Evolutionary conservation across 2,888 invertebrate genomes (phyloP).

Genomic region (Saturnia japonica): DNA sequence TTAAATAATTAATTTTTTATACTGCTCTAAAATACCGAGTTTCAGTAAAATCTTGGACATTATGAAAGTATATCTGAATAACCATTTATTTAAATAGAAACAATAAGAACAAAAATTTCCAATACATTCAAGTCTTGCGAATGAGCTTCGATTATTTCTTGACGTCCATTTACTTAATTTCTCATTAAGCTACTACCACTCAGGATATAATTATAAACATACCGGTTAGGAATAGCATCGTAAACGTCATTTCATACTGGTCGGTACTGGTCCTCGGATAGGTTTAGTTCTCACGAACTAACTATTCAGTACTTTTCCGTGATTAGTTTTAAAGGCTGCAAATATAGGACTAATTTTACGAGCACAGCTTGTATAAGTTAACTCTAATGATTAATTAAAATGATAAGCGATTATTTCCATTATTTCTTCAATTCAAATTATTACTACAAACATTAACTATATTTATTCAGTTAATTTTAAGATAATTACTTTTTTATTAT

Average conservation of each 20-base stretch:
- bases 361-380: conserved; percentile 45
- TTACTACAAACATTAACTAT: background rate
- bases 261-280: conserved; percentile 31
- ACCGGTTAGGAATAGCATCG: conserved; percentile 46
- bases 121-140: background rate
- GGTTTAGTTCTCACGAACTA: conserved; percentile 50
- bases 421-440: background rate
- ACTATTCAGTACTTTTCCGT: conserved; percentile 45
- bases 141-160: background rate
- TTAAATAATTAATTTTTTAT: too few relatives aligned
- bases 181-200: conserved; percentile 26
- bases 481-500: background rate
- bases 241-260: conserved; percentile 68
- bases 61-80: background rate
- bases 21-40: background rate
- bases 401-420: conserved; percentile 33
- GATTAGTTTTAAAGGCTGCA: conserved; percentile 48
- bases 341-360: conserved; percentile 56
- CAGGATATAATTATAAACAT: conserved; percentile 73
- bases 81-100: background rate
- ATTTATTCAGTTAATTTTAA: too few relatives aligned
- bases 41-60: background rate
- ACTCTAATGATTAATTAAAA: conserved; percentile 54
- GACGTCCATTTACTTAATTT: background rate
- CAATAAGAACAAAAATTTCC: background rate